Base-by-base conservation (phyloP, 2,888 invertebrate species). In the Linnaemya vulpina region DNA sequence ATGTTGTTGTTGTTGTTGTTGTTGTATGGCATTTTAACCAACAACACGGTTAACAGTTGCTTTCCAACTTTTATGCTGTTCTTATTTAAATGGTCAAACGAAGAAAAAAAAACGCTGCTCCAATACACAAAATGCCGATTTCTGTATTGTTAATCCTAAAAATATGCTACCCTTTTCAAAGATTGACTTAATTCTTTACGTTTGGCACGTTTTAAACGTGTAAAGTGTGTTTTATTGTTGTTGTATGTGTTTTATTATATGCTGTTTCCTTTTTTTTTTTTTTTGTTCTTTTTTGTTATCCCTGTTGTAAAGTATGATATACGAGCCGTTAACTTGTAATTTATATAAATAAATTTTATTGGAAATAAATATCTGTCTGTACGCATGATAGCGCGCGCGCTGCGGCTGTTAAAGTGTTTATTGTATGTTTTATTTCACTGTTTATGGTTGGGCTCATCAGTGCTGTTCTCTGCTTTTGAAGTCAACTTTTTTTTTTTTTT, bases 281-380 rank as follows among this genome's bases (percentile, higher is more conserved):
- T n/a, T n/a, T n/a, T n/a, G n/a, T n/a, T n/a, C n/a, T n/a, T n/a
- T 5, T 17, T 30, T 51, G 35, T 38, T 63, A 75, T 38, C 15
- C n/a, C 22, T 51, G 5, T 38, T 67, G 5, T 38, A 53, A 53
- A 74, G 38, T 62, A 62, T 82, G 70, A 76, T 65, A 58, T 82
- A 82, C 49, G 63, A 82, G 55, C 38, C 46, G 35, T 82, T 76
- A 82, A 49, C 46, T 76, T 75, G 46, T 63, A 70, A 76, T 82
- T 81, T 81, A 68, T 74, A 74, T n/a, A 68, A 74, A 75, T 74
- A 78, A 78, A 78, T 68, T 62, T 62, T 78, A 53, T 70, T 68
- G 58, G 49, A 78, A 68, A 68, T 60, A 49, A 49, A 70, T 30
- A 38, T 63, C 17, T 67, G n/a, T 60, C 35, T 8, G 17, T 70